Evolutionary conservation across 2,797 vertebrate genomes (phyloP).

Genomic region (Tarsius wallacei): DNA sequence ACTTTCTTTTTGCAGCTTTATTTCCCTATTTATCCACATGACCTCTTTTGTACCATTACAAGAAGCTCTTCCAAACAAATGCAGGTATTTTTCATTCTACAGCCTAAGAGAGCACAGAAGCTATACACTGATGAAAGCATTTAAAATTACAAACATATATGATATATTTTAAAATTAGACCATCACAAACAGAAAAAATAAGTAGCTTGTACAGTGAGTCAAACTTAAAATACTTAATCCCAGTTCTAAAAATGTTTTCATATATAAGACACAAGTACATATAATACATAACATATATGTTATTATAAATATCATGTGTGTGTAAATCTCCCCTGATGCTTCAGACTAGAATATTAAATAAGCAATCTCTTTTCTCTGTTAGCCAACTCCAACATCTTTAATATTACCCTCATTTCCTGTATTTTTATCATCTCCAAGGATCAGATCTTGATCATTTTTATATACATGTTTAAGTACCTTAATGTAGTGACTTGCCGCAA

Average conservation of each 20-base stretch:
- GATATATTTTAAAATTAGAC: background rate
- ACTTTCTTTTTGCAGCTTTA: background rate
- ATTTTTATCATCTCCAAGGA: conserved; percentile 18
- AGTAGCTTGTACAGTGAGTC: background rate
- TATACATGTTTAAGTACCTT: background rate
- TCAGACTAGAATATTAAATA: background rate
- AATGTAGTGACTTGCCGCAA: background rate
- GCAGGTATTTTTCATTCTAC: background rate
- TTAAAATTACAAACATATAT: background rate
- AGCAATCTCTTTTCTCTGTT: background rate
- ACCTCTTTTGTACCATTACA: background rate
- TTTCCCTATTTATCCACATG: background rate
- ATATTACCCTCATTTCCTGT: background rate
- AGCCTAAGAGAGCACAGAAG: background rate
- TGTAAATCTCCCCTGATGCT: background rate
- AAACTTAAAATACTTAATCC: background rate
- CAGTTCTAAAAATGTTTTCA: background rate
- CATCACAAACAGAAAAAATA: background rate
- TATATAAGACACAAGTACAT: background rate
- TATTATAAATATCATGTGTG: no score
- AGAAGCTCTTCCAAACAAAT: background rate
- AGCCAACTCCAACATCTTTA: background rate
- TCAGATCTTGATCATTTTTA: background rate
- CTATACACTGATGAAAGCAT: background rate
- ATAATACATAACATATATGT: background rate